Evolutionary conservation across 1,140 invertebrate species (phyloP).

Genomic region (Drosophila tsacasi): DNA sequence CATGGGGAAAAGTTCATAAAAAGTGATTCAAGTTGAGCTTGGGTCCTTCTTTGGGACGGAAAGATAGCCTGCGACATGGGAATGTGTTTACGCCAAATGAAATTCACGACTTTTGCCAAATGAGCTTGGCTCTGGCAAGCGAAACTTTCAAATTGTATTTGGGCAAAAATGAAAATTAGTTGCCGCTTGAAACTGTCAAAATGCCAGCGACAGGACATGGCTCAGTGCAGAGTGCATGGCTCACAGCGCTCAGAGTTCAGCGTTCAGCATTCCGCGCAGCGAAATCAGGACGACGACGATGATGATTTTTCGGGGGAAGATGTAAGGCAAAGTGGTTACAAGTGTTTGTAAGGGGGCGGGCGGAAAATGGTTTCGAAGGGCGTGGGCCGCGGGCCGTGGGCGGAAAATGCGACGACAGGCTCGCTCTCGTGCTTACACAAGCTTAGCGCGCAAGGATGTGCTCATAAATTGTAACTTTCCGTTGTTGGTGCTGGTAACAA

Average conservation of each 20-base stretch:
- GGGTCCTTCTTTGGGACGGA: slow-evolving; percentile 3
- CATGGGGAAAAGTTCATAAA: slow-evolving; percentile 75
- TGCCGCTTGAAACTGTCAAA: slow-evolving; percentile 68
- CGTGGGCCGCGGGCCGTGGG: neutral
- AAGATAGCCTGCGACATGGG: slow-evolving; percentile 33
- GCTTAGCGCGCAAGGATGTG: slow-evolving; percentile 71
- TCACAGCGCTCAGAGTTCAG: neutral
- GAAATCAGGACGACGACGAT: slow-evolving; percentile 42
- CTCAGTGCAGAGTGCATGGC: slow-evolving; percentile 20
- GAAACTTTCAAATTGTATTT: slow-evolving; percentile 65
- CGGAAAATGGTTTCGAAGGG: neutral
- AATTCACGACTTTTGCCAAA: slow-evolving; percentile 67
- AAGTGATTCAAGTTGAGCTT: slow-evolving; percentile 61
- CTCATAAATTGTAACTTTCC: slow-evolving; percentile 78
- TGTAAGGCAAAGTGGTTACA: slow-evolving; percentile 74
- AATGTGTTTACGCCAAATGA: slow-evolving; percentile 71
- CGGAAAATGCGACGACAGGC: slow-evolving; percentile 26
- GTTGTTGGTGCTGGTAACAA: slow-evolving; percentile 71
- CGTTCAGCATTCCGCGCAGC: slow-evolving; percentile 35
- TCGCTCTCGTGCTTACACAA: slow-evolving; percentile 63
- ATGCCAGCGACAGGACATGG: slow-evolving; percentile 60
- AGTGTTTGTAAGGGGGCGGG: slow-evolving; percentile 59
- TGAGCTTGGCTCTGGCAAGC: slow-evolving; percentile 44
- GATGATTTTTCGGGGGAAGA: slow-evolving; percentile 46
- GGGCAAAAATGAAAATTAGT: slow-evolving; percentile 61